Base-by-base conservation (phyloP, 30 jellyfish, hydroid and myxozoan species). In the Rhopilema esculentum region DNA sequence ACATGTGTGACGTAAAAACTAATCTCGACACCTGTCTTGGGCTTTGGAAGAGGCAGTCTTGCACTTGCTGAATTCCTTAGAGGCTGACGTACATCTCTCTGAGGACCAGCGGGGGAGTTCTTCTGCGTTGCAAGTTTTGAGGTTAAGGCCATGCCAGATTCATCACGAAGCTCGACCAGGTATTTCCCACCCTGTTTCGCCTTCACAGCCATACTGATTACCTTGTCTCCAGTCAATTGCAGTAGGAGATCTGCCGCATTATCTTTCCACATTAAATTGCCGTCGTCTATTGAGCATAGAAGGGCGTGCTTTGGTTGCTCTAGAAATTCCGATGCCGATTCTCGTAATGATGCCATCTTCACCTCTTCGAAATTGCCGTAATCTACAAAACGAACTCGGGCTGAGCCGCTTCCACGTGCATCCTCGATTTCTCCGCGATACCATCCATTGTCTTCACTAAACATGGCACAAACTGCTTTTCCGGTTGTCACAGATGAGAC, bases 371-470 rank as follows among this genome's bases (percentile, higher is more conserved):
- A 33, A 64, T 84, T 83, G 16, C 97, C 97, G 65, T 74, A 91
- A 63, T 91, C 97, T 19, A 91, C 84, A 77, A 91, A 91, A 22
- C 79, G 62, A 24, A 91, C 97, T 18, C 33, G 32, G 8, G 89
- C 89, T 20, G 61, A 18, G 25, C n/a, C 29, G 71, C 28, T 64
- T 26, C 30, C 69, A 17, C 33, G n/a, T 19, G 63, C 86, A 26
- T 20, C 67, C 12, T 32, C 23, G 57, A 90, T 53, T n/a, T 87
- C 81, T 28, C 85, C 97, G 26, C 97, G 88, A 72, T 91, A 91
- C 97, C 97, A 91, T 20, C 49, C 79, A 7, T 63, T 66, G 73
- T 90, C 97, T 28, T 52, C 93, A 83, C 91, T 83, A 72, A 68
- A 83, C 33, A 40, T 48, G 62, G 91, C 84, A 28, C 84, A 83